Percentiles rank a stretch among this genome's conserved stretches.
Conservation (phyloP, 2,888 invertebrate genomes). For the Sinelater perroti region DNA sequence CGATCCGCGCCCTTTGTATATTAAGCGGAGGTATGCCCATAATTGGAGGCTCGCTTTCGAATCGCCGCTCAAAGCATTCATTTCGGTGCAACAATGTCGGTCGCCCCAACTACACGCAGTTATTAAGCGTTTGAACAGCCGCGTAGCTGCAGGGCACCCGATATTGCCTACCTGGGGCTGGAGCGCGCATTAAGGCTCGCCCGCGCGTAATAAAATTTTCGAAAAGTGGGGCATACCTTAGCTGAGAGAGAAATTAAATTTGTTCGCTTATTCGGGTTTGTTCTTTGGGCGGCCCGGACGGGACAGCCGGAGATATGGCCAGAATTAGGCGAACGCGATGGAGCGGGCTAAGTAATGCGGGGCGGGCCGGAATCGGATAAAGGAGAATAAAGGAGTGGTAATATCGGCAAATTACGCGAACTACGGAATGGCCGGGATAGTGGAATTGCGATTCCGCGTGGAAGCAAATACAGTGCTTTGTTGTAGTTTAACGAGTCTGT, state of each 20-base stretch:
- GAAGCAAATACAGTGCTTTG: slow-evolving; percentile 19
- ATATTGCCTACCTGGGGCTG: too few species aligned
- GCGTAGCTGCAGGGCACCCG: too few species aligned
- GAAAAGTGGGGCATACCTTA: slow-evolving; percentile 6
- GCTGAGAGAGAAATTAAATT: slow-evolving; percentile 15
- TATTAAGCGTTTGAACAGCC: slow-evolving; percentile 4
- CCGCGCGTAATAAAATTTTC: slow-evolving; percentile 10
- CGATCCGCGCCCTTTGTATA: too few species aligned
- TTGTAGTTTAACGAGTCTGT: slow-evolving; percentile 16
- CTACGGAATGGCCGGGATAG: slow-evolving; percentile 19
- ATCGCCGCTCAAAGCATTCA: slow-evolving; percentile 4
- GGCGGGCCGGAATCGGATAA: slow-evolving; percentile 21
- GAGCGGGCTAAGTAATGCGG: slow-evolving; percentile 19
- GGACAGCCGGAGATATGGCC: slow-evolving; percentile 6
- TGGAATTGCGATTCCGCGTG: slow-evolving; percentile 15
- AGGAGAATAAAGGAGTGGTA: slow-evolving; percentile 24
- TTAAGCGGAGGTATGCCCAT: too few species aligned
- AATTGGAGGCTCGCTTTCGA: not conserved
- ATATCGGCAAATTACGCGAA: slow-evolving; percentile 23
- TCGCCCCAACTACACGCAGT: slow-evolving; percentile 1
- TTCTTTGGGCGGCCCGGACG: slow-evolving; percentile 6
- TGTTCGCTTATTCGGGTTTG: slow-evolving; percentile 10
- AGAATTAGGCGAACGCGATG: slow-evolving; percentile 18
- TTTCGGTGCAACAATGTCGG: not conserved
- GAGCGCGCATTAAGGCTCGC: not conserved